Conservation (phyloP, 2,113 vertebrate genomes). For the Larimichthys crocea region DNA sequence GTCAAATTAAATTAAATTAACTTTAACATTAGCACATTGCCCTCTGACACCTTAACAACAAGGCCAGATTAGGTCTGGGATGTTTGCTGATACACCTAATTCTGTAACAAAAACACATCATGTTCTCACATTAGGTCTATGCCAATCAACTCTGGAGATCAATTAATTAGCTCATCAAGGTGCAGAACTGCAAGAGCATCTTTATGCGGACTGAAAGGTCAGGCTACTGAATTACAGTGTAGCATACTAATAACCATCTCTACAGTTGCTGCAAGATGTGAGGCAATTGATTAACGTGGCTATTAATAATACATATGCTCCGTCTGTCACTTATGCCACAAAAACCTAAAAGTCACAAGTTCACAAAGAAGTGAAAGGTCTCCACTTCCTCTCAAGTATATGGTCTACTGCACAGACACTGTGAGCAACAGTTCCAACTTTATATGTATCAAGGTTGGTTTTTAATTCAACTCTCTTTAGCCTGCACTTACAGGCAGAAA, state of each 20-base stretch:
- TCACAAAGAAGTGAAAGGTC: neutral
- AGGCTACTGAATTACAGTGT: slow-evolving; percentile 3
- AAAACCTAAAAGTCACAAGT: neutral
- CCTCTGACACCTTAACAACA: slow-evolving; percentile 8
- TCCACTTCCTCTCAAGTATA: neutral
- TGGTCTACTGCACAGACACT: neutral
- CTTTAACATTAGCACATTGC: slow-evolving; percentile 26
- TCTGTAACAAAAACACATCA: neutral
- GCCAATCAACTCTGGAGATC: slow-evolving; percentile 8
- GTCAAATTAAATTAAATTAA: slow-evolving; percentile 13
- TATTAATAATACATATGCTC: neutral
- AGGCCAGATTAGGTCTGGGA: neutral
- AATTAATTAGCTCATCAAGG: slow-evolving; percentile 13
- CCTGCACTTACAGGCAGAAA: neutral
- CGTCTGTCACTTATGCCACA: neutral
- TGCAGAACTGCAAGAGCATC: slow-evolving; percentile 19
- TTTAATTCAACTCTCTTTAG: slow-evolving; percentile 3
- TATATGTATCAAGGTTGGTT: neutral
- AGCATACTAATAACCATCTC: slow-evolving; percentile 14
- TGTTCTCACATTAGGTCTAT: neutral
- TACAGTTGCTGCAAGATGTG: neutral
- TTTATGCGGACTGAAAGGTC: slow-evolving; percentile 23
- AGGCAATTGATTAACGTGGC: neutral
- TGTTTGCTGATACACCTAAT: neutral
- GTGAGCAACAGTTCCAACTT: neutral